Conservation (phyloP, 2,113 vertebrate species). For the Struthidea cinerea region DNA sequence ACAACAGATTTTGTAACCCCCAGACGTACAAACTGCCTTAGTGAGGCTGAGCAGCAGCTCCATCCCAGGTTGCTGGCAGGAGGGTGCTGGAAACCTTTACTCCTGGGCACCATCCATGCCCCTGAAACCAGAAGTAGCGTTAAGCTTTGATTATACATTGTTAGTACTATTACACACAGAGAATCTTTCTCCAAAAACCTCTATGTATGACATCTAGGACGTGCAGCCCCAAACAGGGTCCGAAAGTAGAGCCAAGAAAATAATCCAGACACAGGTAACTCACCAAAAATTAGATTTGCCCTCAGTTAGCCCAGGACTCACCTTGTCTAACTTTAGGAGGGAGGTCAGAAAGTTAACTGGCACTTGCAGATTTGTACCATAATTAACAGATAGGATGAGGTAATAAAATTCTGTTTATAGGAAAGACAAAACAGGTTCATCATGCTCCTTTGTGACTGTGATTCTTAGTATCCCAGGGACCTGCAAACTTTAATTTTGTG, state of each 20-base stretch:
- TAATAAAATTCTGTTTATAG: not conserved
- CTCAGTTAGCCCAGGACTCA: not conserved
- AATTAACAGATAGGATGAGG: not conserved
- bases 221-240: not conserved
- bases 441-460: not conserved
- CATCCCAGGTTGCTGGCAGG: not conserved
- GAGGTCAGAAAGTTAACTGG: not conserved
- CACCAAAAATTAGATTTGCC: not conserved
- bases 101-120: not conserved
- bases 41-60: not conserved
- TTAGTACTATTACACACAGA: not conserved
- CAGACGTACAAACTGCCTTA: not conserved
- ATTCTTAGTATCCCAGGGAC: not conserved
- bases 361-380: not conserved
- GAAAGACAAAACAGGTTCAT: not conserved
- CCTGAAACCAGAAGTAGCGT: not conserved
- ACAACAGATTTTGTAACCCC: not conserved
- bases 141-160: not conserved
- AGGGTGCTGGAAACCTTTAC: not conserved
- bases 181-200: not conserved
- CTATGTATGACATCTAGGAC: accelerated
- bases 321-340: not conserved
- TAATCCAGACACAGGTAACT: not conserved
- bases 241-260: not conserved
- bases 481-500: accelerated